Percentiles rank a stretch among this genome's conserved stretches.
Conservation (phyloP, 2,888 invertebrate species). For the Diachrysia chrysitis region DNA sequence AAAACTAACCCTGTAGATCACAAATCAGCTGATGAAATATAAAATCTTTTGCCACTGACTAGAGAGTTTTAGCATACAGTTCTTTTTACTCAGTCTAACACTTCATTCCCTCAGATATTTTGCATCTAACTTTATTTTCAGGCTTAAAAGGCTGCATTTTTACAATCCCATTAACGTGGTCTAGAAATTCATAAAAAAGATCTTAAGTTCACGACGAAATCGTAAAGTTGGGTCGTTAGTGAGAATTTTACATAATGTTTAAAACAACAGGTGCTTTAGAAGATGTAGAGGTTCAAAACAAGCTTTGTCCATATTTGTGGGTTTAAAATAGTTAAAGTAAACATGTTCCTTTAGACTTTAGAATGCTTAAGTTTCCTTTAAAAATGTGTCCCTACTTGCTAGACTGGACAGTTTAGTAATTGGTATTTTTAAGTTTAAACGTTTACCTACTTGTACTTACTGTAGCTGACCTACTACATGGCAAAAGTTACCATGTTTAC, state of each 20-base stretch:
- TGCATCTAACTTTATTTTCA: too few species aligned
- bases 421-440: background rate
- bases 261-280: constrained; percentile 49
- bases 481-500: too few species aligned
- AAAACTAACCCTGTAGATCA: too few species aligned
- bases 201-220: constrained; percentile 29
- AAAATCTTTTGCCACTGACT: too few species aligned
- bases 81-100: too few species aligned
- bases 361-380: background rate
- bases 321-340: background rate
- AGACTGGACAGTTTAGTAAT: background rate
- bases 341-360: background rate
- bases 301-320: constrained; percentile 20
- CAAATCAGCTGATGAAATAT: too few species aligned
- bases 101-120: too few species aligned
- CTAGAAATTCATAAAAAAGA: constrained; percentile 26
- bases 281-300: constrained; percentile 19
- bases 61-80: too few species aligned
- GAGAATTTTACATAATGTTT: constrained; percentile 52
- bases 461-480: too few species aligned
- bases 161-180: constrained; percentile 11
- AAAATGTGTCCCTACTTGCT: background rate
- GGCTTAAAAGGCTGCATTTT: constrained; percentile 4
- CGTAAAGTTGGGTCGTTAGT: constrained; percentile 52
- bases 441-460: too few species aligned